Conservation (phyloP, 2,888 invertebrate species). For the Catocala fraxini region DNA sequence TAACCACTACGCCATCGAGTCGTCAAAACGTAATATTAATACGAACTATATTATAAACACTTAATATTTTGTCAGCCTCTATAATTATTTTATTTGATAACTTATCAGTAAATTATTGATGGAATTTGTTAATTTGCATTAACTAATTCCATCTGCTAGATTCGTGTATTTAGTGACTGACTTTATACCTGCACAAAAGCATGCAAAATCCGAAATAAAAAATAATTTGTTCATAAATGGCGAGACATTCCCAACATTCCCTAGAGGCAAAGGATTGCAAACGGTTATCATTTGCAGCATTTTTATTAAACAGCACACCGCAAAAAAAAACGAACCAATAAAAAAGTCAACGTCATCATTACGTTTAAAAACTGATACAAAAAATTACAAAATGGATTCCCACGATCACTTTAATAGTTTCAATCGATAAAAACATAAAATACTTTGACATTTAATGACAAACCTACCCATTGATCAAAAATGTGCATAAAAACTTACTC, state of each 20-base stretch:
- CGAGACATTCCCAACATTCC: slow-evolving; percentile 25
- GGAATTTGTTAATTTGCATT: no score
- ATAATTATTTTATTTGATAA: no score
- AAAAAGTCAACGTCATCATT: slow-evolving; percentile 79
- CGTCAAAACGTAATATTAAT: no score
- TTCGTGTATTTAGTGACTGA: no score
- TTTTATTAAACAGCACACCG: neutral
- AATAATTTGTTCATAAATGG: no score
- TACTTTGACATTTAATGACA: slow-evolving; percentile 83
- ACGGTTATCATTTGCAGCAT: neutral
- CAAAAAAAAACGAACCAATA: slow-evolving; percentile 45
- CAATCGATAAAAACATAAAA: slow-evolving; percentile 80
- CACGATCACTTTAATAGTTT: slow-evolving; percentile 69
- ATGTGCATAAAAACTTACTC: slow-evolving; percentile 53
- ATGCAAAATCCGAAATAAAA: no score
- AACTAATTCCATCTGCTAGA: no score
- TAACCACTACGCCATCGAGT: no score
- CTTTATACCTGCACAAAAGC: no score
- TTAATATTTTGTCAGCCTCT: no score
- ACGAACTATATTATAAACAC: no score
- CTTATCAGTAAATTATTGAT: no score
- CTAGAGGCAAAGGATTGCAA: slow-evolving; percentile 23
- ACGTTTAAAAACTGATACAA: slow-evolving; percentile 51
- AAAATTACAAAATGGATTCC: slow-evolving; percentile 61
- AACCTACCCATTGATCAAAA: slow-evolving; percentile 66